Conservation (phyloP, 2,113 vertebrate genomes). For the Picathartes gymnocephalus region DNA sequence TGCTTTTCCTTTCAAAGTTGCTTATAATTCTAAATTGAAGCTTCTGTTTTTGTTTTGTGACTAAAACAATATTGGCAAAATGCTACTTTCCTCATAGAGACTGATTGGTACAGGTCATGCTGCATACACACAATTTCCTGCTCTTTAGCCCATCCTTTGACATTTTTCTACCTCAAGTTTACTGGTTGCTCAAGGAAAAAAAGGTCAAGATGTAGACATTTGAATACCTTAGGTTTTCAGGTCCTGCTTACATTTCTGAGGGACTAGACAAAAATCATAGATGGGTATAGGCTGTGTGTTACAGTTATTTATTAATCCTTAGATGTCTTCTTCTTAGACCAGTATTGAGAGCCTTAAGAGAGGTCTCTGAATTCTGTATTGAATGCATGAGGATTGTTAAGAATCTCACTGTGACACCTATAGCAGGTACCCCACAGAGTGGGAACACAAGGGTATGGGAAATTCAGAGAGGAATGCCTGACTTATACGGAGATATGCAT, state of each 20-base stretch:
- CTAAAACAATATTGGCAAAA: neutral
- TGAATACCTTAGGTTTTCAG: neutral
- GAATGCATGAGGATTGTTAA: neutral
- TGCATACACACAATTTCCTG: neutral
- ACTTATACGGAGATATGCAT: neutral
- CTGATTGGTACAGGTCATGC: neutral
- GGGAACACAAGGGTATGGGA: neutral
- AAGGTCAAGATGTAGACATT: neutral
- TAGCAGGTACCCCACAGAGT: neutral
- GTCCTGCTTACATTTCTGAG: neutral
- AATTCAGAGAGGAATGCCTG: neutral
- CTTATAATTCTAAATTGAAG: neutral
- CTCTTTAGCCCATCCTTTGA: neutral
- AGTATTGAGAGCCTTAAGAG: neutral
- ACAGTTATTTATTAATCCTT: neutral
- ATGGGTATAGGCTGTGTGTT: neutral
- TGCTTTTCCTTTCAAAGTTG: neutral
- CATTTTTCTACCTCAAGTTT: neutral
- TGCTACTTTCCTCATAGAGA: neutral
- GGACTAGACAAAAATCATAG: neutral
- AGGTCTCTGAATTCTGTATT: neutral
- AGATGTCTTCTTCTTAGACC: neutral
- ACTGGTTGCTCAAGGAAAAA: neutral
- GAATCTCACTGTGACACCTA: neutral
- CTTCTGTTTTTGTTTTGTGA: neutral